phyloP scores from a whole-genome alignment of 2,888 invertebrate species.

The Ectobius pallidus region DNA sequence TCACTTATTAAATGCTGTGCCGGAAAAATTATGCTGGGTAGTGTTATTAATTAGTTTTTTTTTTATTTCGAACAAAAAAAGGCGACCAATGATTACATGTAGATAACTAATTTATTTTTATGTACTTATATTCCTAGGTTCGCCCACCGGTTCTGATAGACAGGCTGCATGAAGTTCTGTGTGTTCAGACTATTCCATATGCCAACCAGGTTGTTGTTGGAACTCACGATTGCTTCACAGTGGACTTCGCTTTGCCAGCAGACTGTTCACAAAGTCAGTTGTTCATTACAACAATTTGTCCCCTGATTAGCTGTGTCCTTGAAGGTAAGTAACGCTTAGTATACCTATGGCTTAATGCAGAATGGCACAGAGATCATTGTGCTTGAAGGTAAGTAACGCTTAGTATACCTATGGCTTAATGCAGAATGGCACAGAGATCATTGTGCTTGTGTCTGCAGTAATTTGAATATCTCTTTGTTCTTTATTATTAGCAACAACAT shows the following conservation, averaged over 20 bases:
- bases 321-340: constrained; percentile 58
- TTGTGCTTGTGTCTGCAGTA: not conserved
- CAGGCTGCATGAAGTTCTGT: constrained; percentile 61
- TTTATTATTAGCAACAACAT: not conserved
- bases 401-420: not conserved
- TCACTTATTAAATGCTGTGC: too few species aligned
- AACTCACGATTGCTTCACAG: constrained; percentile 64
- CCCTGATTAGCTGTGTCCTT: constrained; percentile 68
- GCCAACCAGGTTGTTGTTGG: constrained; percentile 65
- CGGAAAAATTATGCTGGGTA: not conserved
- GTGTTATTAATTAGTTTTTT: not conserved
- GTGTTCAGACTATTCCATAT: constrained; percentile 64
- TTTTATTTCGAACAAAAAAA: not conserved
- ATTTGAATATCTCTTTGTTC: not conserved
- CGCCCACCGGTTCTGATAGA: constrained; percentile 57
- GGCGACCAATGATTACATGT: not conserved
- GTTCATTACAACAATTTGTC: constrained; percentile 68
- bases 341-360: not conserved
- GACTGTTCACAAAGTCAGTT: constrained; percentile 69
- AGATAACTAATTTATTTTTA: not conserved
- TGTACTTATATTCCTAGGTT: too few species aligned
- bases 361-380: not conserved
- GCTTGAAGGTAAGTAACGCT: not conserved
- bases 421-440: not conserved
- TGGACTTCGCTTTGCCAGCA: constrained; percentile 62